Percentiles rank a stretch among this genome's conserved stretches.
Evolutionary conservation across 2,797 vertebrate species (phyloP).

Genomic region (Florisuga fusca): DNA sequence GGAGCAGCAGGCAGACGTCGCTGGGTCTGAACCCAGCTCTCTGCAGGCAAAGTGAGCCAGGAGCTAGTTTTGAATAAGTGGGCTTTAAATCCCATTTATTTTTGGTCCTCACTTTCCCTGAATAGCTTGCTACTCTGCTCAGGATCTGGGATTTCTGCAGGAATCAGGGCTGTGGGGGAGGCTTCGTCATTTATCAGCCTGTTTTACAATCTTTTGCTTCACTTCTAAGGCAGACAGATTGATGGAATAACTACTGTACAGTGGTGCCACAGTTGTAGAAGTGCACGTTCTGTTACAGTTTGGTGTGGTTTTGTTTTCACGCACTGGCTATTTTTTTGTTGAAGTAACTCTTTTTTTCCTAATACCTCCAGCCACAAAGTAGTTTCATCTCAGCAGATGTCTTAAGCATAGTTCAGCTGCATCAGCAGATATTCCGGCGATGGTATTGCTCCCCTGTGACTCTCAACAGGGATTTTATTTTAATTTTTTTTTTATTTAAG

Average conservation of each 20-base stretch:
- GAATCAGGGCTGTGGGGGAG: background rate
- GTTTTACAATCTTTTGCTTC: slow-evolving; percentile 34
- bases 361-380: slow-evolving; percentile 65
- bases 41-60: background rate
- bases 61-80: background rate
- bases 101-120: background rate
- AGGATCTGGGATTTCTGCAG: background rate
- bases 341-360: slow-evolving; percentile 51
- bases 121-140: background rate
- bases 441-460: slow-evolving; percentile 65
- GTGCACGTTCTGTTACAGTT: slow-evolving; percentile 29
- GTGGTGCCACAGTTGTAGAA: slow-evolving; percentile 39
- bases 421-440: slow-evolving; percentile 71
- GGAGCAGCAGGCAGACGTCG: background rate
- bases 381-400: slow-evolving; percentile 69
- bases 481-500: slow-evolving; percentile 68
- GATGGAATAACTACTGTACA: slow-evolving; percentile 40
- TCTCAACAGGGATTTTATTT: slow-evolving; percentile 61
- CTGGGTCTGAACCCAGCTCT: background rate
- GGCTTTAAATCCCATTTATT: background rate
- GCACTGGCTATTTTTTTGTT: slow-evolving; percentile 54
- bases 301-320: slow-evolving; percentile 69
- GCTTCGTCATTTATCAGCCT: slow-evolving; percentile 35
- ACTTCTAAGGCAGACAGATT: slow-evolving; percentile 44
- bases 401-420: slow-evolving; percentile 61